Conservation (phyloP, 2,888 invertebrate species). For the Drosophila rellima region DNA sequence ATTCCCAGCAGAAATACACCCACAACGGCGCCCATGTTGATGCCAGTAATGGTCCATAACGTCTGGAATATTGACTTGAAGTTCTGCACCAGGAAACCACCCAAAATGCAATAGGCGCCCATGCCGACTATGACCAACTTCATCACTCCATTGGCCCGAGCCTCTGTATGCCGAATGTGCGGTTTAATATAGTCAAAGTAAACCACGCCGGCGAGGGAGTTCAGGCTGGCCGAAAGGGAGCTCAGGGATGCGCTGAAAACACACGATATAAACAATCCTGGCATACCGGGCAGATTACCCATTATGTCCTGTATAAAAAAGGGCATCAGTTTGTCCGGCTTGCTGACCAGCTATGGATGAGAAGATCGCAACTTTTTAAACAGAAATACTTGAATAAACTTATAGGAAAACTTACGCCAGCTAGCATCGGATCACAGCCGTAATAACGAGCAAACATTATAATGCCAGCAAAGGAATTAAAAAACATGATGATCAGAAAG, state of each 20-base stretch:
- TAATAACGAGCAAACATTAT: constrained; percentile 88
- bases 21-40: constrained; percentile 88
- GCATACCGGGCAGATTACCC: constrained; percentile 87
- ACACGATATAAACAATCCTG: constrained; percentile 88
- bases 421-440: constrained; percentile 88
- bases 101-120: constrained; percentile 88
- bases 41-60: constrained; percentile 86
- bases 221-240: constrained; percentile 87
- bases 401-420: constrained; percentile 83
- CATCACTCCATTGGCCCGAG: constrained; percentile 86
- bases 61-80: constrained; percentile 87
- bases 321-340: constrained; percentile 87
- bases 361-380: neutral
- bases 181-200: constrained; percentile 87
- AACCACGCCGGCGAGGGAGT: constrained; percentile 87
- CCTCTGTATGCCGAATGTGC: constrained; percentile 84
- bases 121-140: constrained; percentile 85
- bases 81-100: constrained; percentile 86
- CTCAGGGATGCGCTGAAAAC: constrained; percentile 89
- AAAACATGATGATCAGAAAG: constrained; percentile 87
- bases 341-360: constrained; percentile 80
- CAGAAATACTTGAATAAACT: no score
- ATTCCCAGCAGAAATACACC: constrained; percentile 90
- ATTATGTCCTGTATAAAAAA: constrained; percentile 88
- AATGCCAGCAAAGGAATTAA: constrained; percentile 88